A percentile compares a stretch with the other conserved stretches of the same genome.
These are phyloP conservation scores for Oscheius sp. DNA, from an alignment of 2,888 invertebrate genomes.

Conservation along the genomic window DNA sequence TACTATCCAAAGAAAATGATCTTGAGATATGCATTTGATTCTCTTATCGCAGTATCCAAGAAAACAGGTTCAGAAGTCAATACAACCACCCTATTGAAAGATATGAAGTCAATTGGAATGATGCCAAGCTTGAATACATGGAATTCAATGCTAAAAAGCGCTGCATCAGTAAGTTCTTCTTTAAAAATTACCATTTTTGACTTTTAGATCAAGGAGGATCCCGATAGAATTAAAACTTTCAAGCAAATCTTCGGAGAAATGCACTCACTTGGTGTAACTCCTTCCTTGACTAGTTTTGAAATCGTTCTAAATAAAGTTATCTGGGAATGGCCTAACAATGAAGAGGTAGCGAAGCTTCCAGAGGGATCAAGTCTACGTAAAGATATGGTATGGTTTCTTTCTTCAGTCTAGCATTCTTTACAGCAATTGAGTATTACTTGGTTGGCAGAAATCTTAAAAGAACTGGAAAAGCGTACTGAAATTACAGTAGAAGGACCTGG, in stretches of 20 bases:
- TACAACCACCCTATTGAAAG: slow-evolving; percentile 26
- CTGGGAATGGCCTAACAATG: slow-evolving; percentile 21
- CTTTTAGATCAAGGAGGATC: slow-evolving; percentile 1
- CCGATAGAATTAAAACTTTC: slow-evolving; percentile 23
- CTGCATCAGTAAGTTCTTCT: slow-evolving; percentile 30
- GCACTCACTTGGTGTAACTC: slow-evolving; percentile 35
- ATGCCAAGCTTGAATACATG: slow-evolving; percentile 37
- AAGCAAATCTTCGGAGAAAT: slow-evolving; percentile 52
- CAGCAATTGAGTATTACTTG: slow-evolving; percentile 38
- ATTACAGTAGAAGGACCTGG: slow-evolving; percentile 28
- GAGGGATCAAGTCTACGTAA: slow-evolving; percentile 20
- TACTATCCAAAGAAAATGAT: slow-evolving; percentile 18
- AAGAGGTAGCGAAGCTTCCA: slow-evolving; percentile 28
- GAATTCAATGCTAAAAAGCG: slow-evolving; percentile 35
- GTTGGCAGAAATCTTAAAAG: slow-evolving; percentile 48
- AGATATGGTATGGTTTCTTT: slow-evolving; percentile 23
- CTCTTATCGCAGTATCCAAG: slow-evolving; percentile 37
- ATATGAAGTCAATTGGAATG: slow-evolving; percentile 27
- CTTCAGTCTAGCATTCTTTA: neutral
- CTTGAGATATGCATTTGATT: slow-evolving; percentile 47
- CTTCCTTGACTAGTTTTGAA: slow-evolving; percentile 46
- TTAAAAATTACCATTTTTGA: slow-evolving; percentile 3
- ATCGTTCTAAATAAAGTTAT: slow-evolving; percentile 37
- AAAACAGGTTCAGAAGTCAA: slow-evolving; percentile 8
- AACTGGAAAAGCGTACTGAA: slow-evolving; percentile 30